These are phyloP conservation scores for Baronia brevicornis DNA, from an alignment of 2,888 invertebrate species.

Conservation along the genomic window DNA sequence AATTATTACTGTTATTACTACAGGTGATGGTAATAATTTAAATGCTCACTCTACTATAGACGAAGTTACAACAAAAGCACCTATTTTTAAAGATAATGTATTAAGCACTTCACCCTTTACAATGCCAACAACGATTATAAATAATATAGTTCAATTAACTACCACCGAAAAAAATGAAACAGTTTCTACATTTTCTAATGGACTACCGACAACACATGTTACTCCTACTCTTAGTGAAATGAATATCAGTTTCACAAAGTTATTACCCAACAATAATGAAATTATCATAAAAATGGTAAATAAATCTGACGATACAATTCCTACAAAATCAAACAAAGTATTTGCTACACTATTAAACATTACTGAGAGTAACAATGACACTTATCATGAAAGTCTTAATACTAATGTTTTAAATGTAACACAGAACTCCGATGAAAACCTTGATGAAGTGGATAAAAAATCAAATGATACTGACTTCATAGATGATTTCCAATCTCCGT, in stretches of 20 bases:
- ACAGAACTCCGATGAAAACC: too few species aligned
- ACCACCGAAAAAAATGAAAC: background rate
- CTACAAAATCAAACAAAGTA: too few species aligned
- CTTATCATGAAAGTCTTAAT: background rate
- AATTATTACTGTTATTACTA: constrained; percentile 40
- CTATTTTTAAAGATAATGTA: constrained; percentile 30
- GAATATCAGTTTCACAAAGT: too few species aligned
- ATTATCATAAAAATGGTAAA: too few species aligned
- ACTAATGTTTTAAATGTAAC: background rate
- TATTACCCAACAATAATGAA: too few species aligned
- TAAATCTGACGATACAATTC: too few species aligned
- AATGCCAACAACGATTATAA: background rate
- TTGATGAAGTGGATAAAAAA: constrained; percentile 21
- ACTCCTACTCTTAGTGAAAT: too few species aligned
- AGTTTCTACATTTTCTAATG: too few species aligned
- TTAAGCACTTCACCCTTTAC: constrained; percentile 4
- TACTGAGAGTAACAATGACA: background rate
- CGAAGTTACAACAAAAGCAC: constrained; percentile 48
- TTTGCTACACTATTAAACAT: too few species aligned
- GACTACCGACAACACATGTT: too few species aligned
- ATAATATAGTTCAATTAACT: background rate
- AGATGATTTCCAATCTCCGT: constrained; percentile 58
- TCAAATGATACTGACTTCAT: constrained; percentile 35
- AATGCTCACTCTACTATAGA: constrained; percentile 29
- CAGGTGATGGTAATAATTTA: constrained; percentile 29